Percentiles rank a stretch among this genome's conserved stretches.
Evolutionary conservation across 1,140 invertebrate species (phyloP).

Genomic region (Bombus cullumanus): DNA sequence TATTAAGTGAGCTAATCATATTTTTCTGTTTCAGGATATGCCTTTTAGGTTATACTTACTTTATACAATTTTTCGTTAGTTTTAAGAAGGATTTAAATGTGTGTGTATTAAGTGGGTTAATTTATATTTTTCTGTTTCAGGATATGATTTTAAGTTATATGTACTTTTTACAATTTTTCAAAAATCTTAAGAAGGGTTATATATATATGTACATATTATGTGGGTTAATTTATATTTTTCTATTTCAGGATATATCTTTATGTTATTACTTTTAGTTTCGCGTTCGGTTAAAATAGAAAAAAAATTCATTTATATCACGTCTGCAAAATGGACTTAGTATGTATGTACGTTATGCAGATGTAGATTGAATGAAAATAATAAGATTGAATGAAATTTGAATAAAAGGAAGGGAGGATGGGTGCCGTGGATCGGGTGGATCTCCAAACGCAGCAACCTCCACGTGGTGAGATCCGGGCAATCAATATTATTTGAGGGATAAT

Average conservation of each 20-base stretch:
- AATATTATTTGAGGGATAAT: not conserved
- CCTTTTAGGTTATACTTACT: too few relatives aligned
- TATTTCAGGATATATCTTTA: not conserved
- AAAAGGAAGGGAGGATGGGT: slow-evolving; percentile 1
- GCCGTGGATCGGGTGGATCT: not conserved
- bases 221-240: not conserved
- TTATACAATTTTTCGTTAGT: too few relatives aligned
- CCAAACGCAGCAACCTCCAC: not conserved
- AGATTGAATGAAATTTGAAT: not conserved
- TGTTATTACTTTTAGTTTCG: not conserved
- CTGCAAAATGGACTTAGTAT: not conserved
- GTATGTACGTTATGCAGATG: not conserved
- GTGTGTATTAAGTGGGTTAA: too few relatives aligned
- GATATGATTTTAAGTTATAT: not conserved
- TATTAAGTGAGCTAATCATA: too few relatives aligned
- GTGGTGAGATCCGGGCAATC: slow-evolving; percentile 1
- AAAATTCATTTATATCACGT: not conserved
- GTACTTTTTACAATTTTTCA: not conserved
- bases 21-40: not conserved
- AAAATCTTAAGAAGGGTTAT: too few relatives aligned
- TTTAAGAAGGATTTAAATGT: too few relatives aligned
- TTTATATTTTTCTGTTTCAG: too few relatives aligned
- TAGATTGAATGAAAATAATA: not conserved
- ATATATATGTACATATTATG: not conserved
- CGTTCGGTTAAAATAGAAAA: not conserved